Conservation (phyloP, 1,140 invertebrate species). For the Phymorhynchus buccinoides region DNA sequence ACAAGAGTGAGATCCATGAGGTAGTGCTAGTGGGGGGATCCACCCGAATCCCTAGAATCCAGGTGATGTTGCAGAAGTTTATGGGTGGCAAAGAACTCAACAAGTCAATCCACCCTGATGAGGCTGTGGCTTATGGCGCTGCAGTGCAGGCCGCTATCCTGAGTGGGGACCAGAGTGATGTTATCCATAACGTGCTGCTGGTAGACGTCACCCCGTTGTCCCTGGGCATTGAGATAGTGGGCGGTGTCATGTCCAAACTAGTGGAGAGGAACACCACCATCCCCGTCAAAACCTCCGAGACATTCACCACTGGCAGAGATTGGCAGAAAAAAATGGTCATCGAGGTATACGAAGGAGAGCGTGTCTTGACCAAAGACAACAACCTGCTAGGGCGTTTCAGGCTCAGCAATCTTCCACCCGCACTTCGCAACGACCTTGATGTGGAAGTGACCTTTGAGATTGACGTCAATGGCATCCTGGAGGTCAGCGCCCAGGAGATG, state of each 20-base stretch:
- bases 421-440: slow-evolving; percentile 88
- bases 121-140: slow-evolving; percentile 78
- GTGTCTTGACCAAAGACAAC: too few species aligned
- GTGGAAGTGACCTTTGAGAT: slow-evolving; percentile 78
- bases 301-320: slow-evolving; percentile 71
- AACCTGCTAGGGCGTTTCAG: slow-evolving; percentile 93
- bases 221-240: slow-evolving; percentile 76
- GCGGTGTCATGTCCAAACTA: slow-evolving; percentile 81
- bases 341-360: slow-evolving; percentile 79
- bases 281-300: slow-evolving; percentile 67
- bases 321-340: slow-evolving; percentile 86
- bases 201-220: slow-evolving; percentile 72
- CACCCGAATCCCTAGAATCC: slow-evolving; percentile 97
- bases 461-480: slow-evolving; percentile 76
- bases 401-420: slow-evolving; percentile 91
- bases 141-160: slow-evolving; percentile 76
- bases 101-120: too few species aligned
- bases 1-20: slow-evolving; percentile 92
- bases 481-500: slow-evolving; percentile 75
- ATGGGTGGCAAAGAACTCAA: slow-evolving; percentile 71
- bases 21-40: slow-evolving; percentile 98
- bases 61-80: slow-evolving; percentile 93
- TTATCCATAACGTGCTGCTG: slow-evolving; percentile 69
- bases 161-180: too few species aligned
- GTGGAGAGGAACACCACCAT: slow-evolving; percentile 72